phyloP scores from a whole-genome alignment of 2,888 invertebrate species.

The Asteroscopus sphinx region DNA sequence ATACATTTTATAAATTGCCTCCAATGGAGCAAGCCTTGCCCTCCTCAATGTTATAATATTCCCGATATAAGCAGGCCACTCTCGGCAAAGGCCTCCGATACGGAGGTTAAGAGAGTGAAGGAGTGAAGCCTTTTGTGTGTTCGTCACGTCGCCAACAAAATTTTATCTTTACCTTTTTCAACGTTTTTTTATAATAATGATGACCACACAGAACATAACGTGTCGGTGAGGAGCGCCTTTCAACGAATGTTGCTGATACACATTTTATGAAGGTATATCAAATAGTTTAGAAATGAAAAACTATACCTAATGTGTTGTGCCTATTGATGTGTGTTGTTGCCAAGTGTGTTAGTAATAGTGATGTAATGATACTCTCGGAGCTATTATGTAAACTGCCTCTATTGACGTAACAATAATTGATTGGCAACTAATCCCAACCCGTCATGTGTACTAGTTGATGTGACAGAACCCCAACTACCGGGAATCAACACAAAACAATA shows the following conservation, averaged over 20 bases:
- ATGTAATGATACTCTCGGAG: no score
- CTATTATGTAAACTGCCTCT: no score
- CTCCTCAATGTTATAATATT: slow-evolving; percentile 51
- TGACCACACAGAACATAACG: neutral
- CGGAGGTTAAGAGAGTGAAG: slow-evolving; percentile 5
- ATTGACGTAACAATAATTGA: neutral
- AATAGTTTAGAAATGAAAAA: no score
- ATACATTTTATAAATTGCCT: slow-evolving; percentile 64
- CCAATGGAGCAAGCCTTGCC: slow-evolving; percentile 41
- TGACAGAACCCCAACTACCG: neutral
- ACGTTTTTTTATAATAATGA: neutral
- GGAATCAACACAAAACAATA: neutral
- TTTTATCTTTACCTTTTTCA: slow-evolving; percentile 2
- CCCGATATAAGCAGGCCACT: slow-evolving; percentile 36
- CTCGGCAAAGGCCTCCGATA: slow-evolving; percentile 10
- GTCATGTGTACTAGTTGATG: neutral
- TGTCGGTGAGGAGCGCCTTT: neutral
- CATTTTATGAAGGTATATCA: no score
- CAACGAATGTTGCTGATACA: neutral
- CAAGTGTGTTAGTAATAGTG: no score
- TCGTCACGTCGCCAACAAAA: slow-evolving; percentile 4
- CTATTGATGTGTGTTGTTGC: no score
- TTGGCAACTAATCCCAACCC: neutral
- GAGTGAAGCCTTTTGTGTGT: slow-evolving; percentile 13
- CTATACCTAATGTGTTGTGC: no score